phyloP scores from a whole-genome alignment of 1,140 invertebrate species.

The Leptestheria dahalacensis region DNA sequence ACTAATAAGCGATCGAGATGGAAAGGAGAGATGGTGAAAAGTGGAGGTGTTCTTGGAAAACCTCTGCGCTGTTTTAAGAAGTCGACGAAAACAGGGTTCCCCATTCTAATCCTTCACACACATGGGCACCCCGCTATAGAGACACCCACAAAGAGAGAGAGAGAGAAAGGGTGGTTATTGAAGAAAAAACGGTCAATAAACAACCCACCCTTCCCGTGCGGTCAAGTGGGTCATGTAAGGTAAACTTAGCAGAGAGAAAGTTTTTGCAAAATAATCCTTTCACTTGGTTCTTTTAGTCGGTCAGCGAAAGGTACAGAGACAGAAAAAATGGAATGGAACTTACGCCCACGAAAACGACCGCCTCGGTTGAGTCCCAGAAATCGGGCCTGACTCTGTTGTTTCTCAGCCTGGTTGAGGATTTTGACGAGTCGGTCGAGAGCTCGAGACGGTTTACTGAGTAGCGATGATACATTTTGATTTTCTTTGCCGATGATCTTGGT shows the following conservation, averaged over 20 bases:
- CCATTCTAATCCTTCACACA: too few relatives aligned
- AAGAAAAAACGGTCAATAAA: too few relatives aligned
- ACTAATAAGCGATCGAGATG: background rate
- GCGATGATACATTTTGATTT: background rate
- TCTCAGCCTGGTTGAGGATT: background rate
- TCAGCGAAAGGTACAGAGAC: background rate
- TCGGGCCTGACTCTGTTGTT: background rate
- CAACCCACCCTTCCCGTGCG: too few relatives aligned
- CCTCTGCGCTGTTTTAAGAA: too few relatives aligned
- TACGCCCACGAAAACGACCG: slow-evolving; percentile 12
- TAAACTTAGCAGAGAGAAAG: background rate
- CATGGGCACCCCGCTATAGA: too few relatives aligned
- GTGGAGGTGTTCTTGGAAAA: too few relatives aligned
- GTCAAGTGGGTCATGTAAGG: background rate
- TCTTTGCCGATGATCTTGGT: background rate
- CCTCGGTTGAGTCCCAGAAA: slow-evolving; percentile 12
- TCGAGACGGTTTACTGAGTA: background rate
- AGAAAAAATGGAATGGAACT: slow-evolving; percentile 3
- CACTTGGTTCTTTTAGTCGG: background rate
- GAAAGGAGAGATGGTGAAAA: background rate
- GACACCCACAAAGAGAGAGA: too few relatives aligned
- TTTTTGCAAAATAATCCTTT: background rate
- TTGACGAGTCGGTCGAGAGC: background rate
- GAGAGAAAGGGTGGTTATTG: too few relatives aligned
- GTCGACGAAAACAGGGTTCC: too few relatives aligned